phyloP scores from a whole-genome alignment of 2,888 invertebrate genomes.

The Norana najaformis region DNA sequence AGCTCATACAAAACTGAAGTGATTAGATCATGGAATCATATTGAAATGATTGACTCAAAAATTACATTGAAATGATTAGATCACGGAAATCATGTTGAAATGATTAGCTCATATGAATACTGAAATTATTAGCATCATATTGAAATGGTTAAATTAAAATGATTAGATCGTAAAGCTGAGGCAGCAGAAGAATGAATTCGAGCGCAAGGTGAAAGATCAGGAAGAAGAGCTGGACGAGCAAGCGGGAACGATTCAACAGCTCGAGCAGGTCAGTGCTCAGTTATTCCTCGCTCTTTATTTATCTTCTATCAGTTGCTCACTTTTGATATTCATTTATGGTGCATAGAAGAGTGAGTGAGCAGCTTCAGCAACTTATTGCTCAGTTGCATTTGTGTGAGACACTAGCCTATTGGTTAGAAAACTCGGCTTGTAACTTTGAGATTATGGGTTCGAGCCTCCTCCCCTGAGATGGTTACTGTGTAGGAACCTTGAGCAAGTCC shows the following conservation, averaged over 20 bases:
- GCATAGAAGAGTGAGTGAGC: too few species aligned
- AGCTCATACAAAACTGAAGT: not conserved
- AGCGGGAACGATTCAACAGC: constrained; percentile 83
- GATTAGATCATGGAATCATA: not conserved
- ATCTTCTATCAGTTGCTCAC: not conserved
- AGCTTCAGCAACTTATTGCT: too few species aligned
- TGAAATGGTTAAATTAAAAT: not conserved
- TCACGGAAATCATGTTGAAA: not conserved
- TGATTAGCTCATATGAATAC: too few species aligned
- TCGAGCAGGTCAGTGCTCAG: constrained; percentile 72
- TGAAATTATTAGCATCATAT: not conserved
- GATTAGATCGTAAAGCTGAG: constrained; percentile 71
- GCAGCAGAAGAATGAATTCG: constrained; percentile 82
- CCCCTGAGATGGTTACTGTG: too few species aligned
- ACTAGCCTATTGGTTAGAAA: too few species aligned
- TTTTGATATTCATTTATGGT: not conserved
- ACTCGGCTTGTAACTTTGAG: too few species aligned
- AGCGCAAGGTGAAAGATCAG: constrained; percentile 74
- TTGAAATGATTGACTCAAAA: not conserved
- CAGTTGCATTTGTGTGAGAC: too few species aligned
- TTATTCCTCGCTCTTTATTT: not conserved
- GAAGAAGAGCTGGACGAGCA: constrained; percentile 95
- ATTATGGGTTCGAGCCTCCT: too few species aligned
- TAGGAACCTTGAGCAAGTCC: too few species aligned
- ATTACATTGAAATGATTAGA: not conserved